Conservation (phyloP, 2,113 vertebrate genomes). For the Strix aluco region DNA sequence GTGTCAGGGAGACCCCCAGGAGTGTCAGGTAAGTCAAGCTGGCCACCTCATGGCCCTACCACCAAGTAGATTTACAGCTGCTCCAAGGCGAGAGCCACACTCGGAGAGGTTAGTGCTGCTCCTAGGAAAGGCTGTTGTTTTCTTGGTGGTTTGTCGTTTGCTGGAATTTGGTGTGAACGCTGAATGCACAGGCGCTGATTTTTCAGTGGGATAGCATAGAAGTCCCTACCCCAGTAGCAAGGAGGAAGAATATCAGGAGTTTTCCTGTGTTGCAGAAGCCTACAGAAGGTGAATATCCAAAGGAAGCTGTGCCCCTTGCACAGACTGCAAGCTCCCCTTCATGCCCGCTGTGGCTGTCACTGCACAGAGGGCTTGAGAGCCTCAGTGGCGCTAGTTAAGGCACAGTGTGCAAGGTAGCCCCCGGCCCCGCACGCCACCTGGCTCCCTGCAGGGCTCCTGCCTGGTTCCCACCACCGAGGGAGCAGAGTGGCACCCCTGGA, state of each 20-base stretch:
- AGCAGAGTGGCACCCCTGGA: not conserved
- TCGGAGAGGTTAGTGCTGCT: not conserved
- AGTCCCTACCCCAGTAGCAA: not conserved
- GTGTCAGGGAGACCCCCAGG: not conserved
- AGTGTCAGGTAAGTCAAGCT: not conserved
- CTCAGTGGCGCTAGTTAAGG: not conserved
- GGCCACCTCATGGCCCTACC: not conserved
- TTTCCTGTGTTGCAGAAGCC: not conserved
- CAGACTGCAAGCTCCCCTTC: not conserved
- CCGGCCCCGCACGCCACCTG: rapidly evolving
- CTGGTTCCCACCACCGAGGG: not conserved
- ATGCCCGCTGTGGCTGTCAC: not conserved
- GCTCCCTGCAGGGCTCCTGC: not conserved
- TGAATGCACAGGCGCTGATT: not conserved
- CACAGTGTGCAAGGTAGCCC: not conserved
- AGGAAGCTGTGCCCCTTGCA: not conserved
- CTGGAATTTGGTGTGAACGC: not conserved
- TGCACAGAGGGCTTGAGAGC: not conserved
- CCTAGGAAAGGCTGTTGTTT: not conserved
- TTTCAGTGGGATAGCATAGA: not conserved
- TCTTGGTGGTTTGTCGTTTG: not conserved
- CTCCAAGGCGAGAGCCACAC: not conserved
- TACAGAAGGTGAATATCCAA: not conserved
- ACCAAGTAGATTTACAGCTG: rapidly evolving
- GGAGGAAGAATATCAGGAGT: not conserved